phyloP scores from a whole-genome alignment of 2,888 invertebrate genomes.

The Phasia obesa region DNA sequence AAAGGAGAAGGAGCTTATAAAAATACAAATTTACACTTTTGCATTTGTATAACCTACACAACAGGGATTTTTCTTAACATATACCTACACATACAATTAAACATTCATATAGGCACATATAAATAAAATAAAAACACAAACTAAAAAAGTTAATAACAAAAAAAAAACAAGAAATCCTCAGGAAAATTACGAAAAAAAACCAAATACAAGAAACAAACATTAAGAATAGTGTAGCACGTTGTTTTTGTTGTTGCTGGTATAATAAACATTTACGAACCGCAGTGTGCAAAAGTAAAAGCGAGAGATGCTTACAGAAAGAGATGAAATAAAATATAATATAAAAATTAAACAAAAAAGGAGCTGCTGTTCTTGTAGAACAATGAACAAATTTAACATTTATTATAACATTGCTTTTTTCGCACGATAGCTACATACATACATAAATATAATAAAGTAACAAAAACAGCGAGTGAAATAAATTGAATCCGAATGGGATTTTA shows the following conservation, averaged over 20 bases:
- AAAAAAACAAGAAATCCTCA: conserved; percentile 74
- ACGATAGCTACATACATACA: too few species aligned
- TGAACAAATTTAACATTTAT: conserved; percentile 54
- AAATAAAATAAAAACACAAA: conserved; percentile 57
- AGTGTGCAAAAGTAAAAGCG: conserved; percentile 24
- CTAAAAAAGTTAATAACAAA: conserved; percentile 72
- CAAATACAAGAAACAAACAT: conserved; percentile 69
- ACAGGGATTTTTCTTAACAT: conserved; percentile 38
- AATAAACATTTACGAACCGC: conserved; percentile 59
- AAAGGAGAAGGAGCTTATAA: conserved; percentile 65
- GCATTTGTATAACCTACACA: conserved; percentile 50
- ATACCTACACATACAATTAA: conserved; percentile 25
- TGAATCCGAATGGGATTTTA: too few species aligned
- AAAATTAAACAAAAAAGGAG: conserved; percentile 51
- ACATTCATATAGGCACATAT: neutral
- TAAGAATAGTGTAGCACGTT: conserved; percentile 44
- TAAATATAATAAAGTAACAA: conserved; percentile 1
- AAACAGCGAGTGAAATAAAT: conserved; percentile 3
- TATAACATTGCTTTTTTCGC: conserved; percentile 49
- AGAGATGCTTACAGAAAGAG: conserved; percentile 35
- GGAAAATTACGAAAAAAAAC: conserved; percentile 71
- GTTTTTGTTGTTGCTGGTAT: conserved; percentile 52
- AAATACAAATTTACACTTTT: conserved; percentile 63
- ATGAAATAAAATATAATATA: conserved; percentile 35
- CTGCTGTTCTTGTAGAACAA: conserved; percentile 44